phyloP scores from a whole-genome alignment of 2,113 vertebrate genomes.

The Xiphorhynchus elegans region DNA sequence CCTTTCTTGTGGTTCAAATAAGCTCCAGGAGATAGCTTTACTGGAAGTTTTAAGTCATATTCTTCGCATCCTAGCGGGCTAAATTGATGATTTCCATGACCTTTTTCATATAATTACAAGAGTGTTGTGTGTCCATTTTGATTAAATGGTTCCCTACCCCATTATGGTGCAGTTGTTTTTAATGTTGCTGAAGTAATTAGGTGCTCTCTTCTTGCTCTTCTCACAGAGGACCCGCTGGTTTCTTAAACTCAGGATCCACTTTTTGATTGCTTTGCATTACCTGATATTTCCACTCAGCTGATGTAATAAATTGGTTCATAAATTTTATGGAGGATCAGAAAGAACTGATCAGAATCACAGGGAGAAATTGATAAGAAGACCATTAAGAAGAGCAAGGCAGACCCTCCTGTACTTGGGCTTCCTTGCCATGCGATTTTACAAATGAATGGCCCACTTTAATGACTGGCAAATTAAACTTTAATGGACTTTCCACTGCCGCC shows the following conservation, averaged over 20 bases:
- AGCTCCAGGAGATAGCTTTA: slow-evolving; percentile 74
- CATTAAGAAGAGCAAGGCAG: slow-evolving; percentile 25
- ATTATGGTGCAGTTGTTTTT: slow-evolving; percentile 38
- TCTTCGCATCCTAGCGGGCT: slow-evolving; percentile 62
- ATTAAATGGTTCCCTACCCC: slow-evolving; percentile 53
- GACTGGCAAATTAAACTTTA: slow-evolving; percentile 35
- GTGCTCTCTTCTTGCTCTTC: background rate
- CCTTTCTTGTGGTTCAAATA: slow-evolving; percentile 67
- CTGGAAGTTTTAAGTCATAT: slow-evolving; percentile 73
- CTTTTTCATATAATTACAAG: slow-evolving; percentile 70
- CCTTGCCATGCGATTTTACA: background rate
- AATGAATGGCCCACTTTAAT: slow-evolving; percentile 1
- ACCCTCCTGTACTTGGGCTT: background rate
- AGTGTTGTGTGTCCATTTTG: slow-evolving; percentile 57
- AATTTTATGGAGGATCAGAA: slow-evolving; percentile 18
- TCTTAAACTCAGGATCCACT: slow-evolving; percentile 2
- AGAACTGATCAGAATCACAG: background rate
- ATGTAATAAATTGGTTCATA: slow-evolving; percentile 40
- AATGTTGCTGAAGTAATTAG: slow-evolving; percentile 29
- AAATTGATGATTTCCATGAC: slow-evolving; percentile 69
- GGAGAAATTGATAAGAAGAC: slow-evolving; percentile 18
- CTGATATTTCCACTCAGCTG: background rate
- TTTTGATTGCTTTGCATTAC: background rate
- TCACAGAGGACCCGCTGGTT: background rate
- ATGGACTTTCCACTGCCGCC: background rate